Evolutionary conservation across 2,888 invertebrate genomes (phyloP).

Genomic region (Nymphalis polychloros): DNA sequence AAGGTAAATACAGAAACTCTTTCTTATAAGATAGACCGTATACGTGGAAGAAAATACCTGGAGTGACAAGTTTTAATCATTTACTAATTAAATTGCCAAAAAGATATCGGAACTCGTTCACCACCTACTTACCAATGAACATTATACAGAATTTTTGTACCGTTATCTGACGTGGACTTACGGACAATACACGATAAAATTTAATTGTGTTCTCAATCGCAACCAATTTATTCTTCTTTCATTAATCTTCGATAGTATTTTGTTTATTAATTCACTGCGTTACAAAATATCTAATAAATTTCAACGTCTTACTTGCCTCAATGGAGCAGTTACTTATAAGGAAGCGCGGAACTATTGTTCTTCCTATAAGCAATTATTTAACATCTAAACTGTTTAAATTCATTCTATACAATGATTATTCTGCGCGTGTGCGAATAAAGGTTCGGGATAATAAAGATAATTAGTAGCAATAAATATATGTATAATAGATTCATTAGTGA

Average conservation of each 20-base stretch:
- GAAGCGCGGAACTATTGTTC: constrained; percentile 65
- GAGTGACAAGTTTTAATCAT: constrained; percentile 16
- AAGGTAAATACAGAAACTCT: constrained; percentile 72
- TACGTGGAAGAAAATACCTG: constrained; percentile 61
- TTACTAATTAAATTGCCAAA: constrained; percentile 10
- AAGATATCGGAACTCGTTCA: constrained; percentile 6
- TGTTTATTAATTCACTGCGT: constrained; percentile 17
- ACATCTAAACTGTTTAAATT: constrained; percentile 61
- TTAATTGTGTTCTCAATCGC: constrained; percentile 24
- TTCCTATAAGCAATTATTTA: constrained; percentile 56
- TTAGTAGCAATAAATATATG: not conserved
- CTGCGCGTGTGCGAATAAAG: not conserved
- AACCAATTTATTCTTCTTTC: constrained; percentile 15
- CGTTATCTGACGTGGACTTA: constrained; percentile 49
- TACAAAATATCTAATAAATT: constrained; percentile 59
- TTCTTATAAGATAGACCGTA: constrained; percentile 62
- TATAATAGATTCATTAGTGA: constrained; percentile 21
- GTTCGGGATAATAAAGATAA: not conserved
- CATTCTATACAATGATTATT: not conserved
- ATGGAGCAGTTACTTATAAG: constrained; percentile 73
- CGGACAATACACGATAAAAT: constrained; percentile 29
- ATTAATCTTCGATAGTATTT: constrained; percentile 7
- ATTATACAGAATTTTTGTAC: constrained; percentile 54
- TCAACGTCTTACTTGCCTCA: constrained; percentile 69
- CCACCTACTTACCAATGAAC: constrained; percentile 28